A percentile compares a stretch with the other conserved stretches of the same genome.
Evolutionary conservation across 2,113 vertebrate species (phyloP).

Genomic region (Cathartes aura): DNA sequence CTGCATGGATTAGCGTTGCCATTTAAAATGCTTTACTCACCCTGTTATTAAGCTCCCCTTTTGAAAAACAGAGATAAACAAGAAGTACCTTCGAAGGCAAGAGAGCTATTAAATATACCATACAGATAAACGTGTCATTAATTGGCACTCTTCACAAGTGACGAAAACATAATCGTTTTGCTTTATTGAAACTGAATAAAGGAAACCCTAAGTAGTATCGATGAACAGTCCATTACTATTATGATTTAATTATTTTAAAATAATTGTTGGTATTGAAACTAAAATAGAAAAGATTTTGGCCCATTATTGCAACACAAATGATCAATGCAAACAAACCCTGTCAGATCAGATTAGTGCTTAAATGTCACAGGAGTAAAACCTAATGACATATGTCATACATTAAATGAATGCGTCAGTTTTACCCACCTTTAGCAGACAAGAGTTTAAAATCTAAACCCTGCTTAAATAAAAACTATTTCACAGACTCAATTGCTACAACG

Average conservation of each 20-base stretch:
- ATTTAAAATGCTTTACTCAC: not conserved
- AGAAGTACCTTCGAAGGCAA: not conserved
- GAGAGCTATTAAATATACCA: not conserved
- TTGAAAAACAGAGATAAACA: not conserved
- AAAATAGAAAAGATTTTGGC: not conserved
- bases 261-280: not conserved
- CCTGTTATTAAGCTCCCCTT: not conserved
- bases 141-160: not conserved
- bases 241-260: not conserved
- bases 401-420: not conserved
- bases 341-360: not conserved
- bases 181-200: not conserved
- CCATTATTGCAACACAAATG: not conserved
- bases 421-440: not conserved
- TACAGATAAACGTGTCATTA: not conserved
- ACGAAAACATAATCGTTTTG: rapidly evolving
- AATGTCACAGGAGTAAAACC: not conserved
- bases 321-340: not conserved
- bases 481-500: rapidly evolving
- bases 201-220: not conserved
- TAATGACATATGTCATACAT: not conserved
- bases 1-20: not conserved
- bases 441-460: not conserved
- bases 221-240: not conserved
- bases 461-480: not conserved